Conservation (phyloP, 2,888 invertebrate species). For the Cephus nigrinus region DNA sequence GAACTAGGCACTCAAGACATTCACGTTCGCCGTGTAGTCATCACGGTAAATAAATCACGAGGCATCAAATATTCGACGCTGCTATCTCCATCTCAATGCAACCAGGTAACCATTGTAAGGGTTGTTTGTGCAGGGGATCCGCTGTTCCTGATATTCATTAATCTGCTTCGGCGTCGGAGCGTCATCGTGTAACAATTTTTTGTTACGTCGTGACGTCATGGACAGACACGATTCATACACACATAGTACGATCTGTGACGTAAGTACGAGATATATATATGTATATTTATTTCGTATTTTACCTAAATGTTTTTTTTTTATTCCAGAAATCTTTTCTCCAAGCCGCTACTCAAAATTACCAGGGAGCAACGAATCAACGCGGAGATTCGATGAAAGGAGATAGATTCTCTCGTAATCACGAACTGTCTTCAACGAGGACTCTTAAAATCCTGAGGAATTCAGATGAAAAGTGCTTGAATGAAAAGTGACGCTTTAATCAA, state of each 20-base stretch:
- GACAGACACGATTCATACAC: neutral
- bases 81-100: slow-evolving; percentile 1
- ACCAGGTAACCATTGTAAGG: neutral
- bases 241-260: neutral
- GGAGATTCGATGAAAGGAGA: neutral
- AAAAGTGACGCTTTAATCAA: neutral
- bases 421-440: neutral
- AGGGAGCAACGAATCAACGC: neutral
- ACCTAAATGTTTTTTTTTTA: neutral
- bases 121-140: neutral
- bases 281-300: neutral
- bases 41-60: slow-evolving; percentile 4
- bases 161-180: neutral
- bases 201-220: neutral
- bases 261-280: neutral
- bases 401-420: neutral
- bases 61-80: neutral
- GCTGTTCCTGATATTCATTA: neutral
- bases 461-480: neutral
- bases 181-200: neutral
- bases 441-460: neutral
- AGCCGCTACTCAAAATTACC: neutral
- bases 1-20: neutral
- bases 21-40: neutral
- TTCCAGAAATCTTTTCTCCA: too few species aligned